A percentile compares a stretch with the other conserved stretches of the same genome.
These are phyloP conservation scores for Sphaerophoria taeniata DNA, from an alignment of 2,888 invertebrate genomes.

Conservation along the genomic window DNA sequence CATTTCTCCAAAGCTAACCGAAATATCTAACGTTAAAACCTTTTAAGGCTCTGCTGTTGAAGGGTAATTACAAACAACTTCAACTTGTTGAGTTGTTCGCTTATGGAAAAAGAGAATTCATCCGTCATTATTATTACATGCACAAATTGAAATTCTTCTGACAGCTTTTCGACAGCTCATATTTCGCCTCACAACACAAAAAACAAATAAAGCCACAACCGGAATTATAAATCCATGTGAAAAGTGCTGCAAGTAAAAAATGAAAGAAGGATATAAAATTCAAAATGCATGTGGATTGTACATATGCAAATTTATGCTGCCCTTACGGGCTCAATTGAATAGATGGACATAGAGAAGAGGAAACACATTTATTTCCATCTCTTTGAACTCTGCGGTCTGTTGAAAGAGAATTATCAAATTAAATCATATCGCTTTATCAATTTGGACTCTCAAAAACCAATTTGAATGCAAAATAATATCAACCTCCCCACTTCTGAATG, in stretches of 20 bases:
- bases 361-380: slow-evolving; percentile 36
- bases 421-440: slow-evolving; percentile 45
- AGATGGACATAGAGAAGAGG: not conserved
- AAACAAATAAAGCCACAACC: not conserved
- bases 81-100: not conserved
- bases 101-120: not conserved
- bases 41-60: slow-evolving; percentile 21
- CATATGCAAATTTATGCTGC: not conserved
- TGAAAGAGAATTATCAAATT: slow-evolving; percentile 45
- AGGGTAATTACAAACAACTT: slow-evolving; percentile 21
- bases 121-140: not conserved
- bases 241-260: not conserved
- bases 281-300: not conserved
- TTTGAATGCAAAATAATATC: slow-evolving; percentile 61
- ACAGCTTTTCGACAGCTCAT: too few species aligned
- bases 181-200: not conserved
- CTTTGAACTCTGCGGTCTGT: slow-evolving; percentile 17
- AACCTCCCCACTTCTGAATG: slow-evolving; percentile 15
- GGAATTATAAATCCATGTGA: not conserved
- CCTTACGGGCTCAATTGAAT: not conserved
- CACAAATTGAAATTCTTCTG: not conserved
- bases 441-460: slow-evolving; percentile 54
- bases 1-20: not conserved
- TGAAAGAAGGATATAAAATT: not conserved
- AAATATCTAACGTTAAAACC: slow-evolving; percentile 15